phyloP scores from a whole-genome alignment of 2,888 invertebrate genomes.

The Phrixothrix hirtus region DNA sequence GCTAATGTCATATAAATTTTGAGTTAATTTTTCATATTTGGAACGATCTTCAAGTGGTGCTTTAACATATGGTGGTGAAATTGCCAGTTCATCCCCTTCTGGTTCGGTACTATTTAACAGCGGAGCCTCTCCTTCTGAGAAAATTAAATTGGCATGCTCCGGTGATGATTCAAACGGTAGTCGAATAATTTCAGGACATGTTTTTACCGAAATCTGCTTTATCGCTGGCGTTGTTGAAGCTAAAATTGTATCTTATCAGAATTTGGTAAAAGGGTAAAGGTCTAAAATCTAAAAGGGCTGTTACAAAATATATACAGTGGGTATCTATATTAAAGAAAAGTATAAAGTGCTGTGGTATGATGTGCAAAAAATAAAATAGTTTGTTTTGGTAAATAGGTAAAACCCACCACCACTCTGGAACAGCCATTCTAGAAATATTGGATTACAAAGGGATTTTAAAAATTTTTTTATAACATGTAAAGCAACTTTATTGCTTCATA shows the following conservation, averaged over 20 bases:
- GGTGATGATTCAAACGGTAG: slow-evolving; percentile 39
- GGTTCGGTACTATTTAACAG: slow-evolving; percentile 51
- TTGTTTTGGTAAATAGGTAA: slow-evolving; percentile 24
- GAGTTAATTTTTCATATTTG: slow-evolving; percentile 75
- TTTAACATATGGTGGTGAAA: slow-evolving; percentile 62
- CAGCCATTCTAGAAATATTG: slow-evolving; percentile 51
- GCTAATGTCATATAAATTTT: slow-evolving; percentile 61
- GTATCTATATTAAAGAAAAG: slow-evolving; percentile 30
- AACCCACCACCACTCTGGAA: slow-evolving; percentile 55
- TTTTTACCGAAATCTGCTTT: slow-evolving; percentile 1
- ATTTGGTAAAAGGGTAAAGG: too few species aligned
- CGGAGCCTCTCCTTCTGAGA: slow-evolving; percentile 55
- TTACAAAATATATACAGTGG: slow-evolving; percentile 47
- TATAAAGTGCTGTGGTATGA: slow-evolving; percentile 33
- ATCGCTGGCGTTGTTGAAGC: slow-evolving; percentile 22
- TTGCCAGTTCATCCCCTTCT: slow-evolving; percentile 40
- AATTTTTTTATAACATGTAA: slow-evolving; percentile 10
- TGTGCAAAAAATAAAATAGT: too few species aligned
- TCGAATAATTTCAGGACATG: slow-evolving; percentile 2
- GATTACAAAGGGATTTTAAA: slow-evolving; percentile 7
- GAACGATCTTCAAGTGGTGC: slow-evolving; percentile 72
- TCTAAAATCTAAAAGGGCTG: slow-evolving; percentile 52
- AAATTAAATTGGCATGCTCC: slow-evolving; percentile 27
- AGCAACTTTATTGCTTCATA: slow-evolving; percentile 53
- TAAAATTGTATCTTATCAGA: slow-evolving; percentile 19